A percentile compares a stretch with the other conserved stretches of the same genome.
These are phyloP conservation scores for Euclidia mi DNA, from an alignment of 2,888 invertebrate species.

Conservation along the genomic window DNA sequence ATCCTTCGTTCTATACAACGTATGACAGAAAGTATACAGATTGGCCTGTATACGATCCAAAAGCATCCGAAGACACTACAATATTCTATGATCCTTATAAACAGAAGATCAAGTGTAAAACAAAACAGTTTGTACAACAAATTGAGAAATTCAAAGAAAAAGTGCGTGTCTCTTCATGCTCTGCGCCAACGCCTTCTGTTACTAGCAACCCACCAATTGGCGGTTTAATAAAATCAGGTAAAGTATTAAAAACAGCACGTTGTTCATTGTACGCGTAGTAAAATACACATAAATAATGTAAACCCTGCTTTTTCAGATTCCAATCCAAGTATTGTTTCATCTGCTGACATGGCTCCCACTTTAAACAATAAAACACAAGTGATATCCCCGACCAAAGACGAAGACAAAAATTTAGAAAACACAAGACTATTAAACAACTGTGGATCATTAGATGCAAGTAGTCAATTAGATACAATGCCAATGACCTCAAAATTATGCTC, in stretches of 20 bases:
- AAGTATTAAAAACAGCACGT: too few relatives aligned
- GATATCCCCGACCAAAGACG: neutral
- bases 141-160: conserved; percentile 13
- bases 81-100: conserved; percentile 14
- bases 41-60: conserved; percentile 18
- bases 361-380: neutral
- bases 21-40: conserved; percentile 27
- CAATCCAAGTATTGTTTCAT: neutral
- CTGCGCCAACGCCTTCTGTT: neutral
- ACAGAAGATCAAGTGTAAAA: conserved; percentile 15
- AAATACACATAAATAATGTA: too few relatives aligned
- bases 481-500: neutral
- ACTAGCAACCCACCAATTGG: too few relatives aligned
- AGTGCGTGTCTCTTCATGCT: neutral
- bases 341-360: neutral
- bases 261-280: too few relatives aligned
- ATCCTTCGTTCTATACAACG: conserved; percentile 38
- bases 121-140: conserved; percentile 12
- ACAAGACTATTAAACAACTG: neutral
- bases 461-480: neutral
- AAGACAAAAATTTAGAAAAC: neutral
- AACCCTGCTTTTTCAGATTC: conserved; percentile 11
- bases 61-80: conserved; percentile 14
- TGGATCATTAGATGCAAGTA: neutral
- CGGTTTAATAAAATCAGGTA: conserved; percentile 3